Percentiles rank a stretch among this genome's conserved stretches.
Conservation (phyloP, 1,140 invertebrate genomes). For the Brachionus calyciflorus region DNA sequence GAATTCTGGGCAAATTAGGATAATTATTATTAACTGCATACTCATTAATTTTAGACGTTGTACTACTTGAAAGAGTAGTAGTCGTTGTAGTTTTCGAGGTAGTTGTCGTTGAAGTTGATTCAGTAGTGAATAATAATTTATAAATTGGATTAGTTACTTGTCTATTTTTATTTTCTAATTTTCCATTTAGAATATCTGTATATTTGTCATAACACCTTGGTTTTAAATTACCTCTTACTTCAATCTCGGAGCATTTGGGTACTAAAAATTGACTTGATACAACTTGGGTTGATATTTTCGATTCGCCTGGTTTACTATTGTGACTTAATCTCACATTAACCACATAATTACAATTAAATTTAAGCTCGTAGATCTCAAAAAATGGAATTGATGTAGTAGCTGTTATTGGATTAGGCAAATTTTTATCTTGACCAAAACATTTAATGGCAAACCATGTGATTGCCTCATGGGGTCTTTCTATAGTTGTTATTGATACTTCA, state of each 20-base stretch:
- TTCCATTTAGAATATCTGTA: not conserved
- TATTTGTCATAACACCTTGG: conserved; percentile 20
- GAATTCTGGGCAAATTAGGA: not conserved
- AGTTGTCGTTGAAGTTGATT: not conserved
- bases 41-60: not conserved
- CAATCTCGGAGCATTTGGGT: not conserved
- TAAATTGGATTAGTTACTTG: not conserved
- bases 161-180: not conserved
- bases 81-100: not conserved
- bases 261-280: conserved; percentile 30
- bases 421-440: not conserved
- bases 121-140: not conserved
- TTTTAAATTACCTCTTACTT: not conserved
- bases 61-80: not conserved
- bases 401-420: not conserved
- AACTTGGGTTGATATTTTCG: not conserved
- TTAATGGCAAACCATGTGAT: conserved; percentile 40
- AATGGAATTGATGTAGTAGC: not conserved
- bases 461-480: not conserved
- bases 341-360: conserved; percentile 37
- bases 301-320: not conserved
- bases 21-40: not conserved
- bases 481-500: not conserved
- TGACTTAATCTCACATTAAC: conserved; percentile 16
- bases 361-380: conserved; percentile 36